phyloP scores from a whole-genome alignment of 2,113 vertebrate species.

The Todiramphus chloris region DNA sequence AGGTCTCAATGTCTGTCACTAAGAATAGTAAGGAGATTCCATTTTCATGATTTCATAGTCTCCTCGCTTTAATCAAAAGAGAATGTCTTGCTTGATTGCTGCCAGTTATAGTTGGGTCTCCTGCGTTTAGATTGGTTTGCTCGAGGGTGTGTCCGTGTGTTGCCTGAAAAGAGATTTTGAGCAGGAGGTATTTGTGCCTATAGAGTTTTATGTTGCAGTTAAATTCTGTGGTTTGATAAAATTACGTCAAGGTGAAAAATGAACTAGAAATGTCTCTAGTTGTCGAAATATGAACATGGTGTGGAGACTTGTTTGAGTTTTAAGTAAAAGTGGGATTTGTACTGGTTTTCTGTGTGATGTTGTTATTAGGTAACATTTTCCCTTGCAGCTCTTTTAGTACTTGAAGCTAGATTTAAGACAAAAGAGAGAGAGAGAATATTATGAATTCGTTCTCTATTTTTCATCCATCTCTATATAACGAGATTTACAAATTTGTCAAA shows the following conservation, averaged over 20 bases:
- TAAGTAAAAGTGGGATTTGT: neutral
- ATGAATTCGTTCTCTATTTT: neutral
- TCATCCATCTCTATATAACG: neutral
- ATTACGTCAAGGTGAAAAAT: neutral
- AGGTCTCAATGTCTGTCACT: neutral
- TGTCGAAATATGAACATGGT: neutral
- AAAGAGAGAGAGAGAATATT: neutral
- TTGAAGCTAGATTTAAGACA: neutral
- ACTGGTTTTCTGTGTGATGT: neutral
- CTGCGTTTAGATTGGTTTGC: neutral
- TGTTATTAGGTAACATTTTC: neutral
- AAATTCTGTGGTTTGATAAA: neutral
- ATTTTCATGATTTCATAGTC: neutral
- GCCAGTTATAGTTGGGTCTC: neutral
- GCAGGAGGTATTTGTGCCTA: neutral
- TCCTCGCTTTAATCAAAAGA: neutral
- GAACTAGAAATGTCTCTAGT: neutral
- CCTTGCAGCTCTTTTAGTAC: neutral
- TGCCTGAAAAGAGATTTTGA: neutral
- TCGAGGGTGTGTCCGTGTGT: neutral
- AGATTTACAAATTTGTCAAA: neutral
- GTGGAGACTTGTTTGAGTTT: neutral
- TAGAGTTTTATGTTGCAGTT: neutral
- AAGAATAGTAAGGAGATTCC: neutral
- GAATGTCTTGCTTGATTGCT: neutral